These are phyloP conservation scores for Orthosia gracilis DNA, from an alignment of 2,888 invertebrate species.

Conservation along the genomic window DNA sequence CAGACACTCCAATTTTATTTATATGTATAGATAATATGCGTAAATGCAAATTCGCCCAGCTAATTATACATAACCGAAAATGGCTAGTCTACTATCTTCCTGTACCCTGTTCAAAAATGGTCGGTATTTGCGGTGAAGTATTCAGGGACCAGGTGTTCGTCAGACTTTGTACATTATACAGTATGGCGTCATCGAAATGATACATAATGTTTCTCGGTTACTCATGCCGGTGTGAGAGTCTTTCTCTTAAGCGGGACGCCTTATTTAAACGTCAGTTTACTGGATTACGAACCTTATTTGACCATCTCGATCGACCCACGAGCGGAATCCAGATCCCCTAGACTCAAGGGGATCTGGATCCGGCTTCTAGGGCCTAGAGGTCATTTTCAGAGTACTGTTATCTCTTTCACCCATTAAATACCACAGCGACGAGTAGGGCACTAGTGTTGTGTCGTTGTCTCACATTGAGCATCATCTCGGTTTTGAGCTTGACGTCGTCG, in stretches of 20 bases:
- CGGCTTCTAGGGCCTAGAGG: background rate
- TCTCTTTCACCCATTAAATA: background rate
- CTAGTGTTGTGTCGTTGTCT: background rate
- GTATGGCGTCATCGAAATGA: background rate
- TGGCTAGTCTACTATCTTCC: background rate
- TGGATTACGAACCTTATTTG: background rate
- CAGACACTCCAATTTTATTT: too few relatives aligned
- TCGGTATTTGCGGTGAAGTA: background rate
- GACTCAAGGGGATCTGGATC: too few relatives aligned
- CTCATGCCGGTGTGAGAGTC: background rate
- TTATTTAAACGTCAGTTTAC: background rate
- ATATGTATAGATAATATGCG: too few relatives aligned
- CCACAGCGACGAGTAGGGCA: background rate
- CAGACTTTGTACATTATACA: background rate
- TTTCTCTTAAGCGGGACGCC: background rate
- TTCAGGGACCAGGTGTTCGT: too few relatives aligned
- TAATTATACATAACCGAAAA: background rate
- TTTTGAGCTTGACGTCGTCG: slow-evolving; percentile 99
- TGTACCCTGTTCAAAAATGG: background rate
- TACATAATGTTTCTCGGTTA: background rate
- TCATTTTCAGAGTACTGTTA: background rate
- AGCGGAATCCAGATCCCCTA: background rate
- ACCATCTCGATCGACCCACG: background rate
- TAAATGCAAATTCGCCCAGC: background rate
- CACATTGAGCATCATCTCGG: slow-evolving; percentile 98